Conservation (phyloP, 2,797 vertebrate genomes). For the Aplochiton taeniatus region DNA sequence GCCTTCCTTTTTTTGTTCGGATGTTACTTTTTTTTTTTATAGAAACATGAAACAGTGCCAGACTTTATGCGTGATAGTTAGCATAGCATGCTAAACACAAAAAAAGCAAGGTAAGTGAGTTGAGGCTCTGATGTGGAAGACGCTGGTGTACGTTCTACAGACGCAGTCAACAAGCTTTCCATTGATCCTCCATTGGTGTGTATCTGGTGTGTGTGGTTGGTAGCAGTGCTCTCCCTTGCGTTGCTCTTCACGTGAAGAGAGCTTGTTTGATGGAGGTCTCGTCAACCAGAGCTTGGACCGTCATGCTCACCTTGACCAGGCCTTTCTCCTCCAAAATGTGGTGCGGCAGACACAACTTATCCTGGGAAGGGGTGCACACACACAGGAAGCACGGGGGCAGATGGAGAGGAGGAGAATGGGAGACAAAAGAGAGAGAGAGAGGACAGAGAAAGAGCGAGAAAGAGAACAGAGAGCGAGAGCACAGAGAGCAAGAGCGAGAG, state of each 20-base stretch:
- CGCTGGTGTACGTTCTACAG: too few species aligned
- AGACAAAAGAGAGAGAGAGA: not conserved
- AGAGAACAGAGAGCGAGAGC: not conserved
- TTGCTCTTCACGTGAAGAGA: conserved; percentile 77
- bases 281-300: conserved; percentile 90
- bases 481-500: not conserved
- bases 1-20: too few species aligned
- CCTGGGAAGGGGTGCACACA: conserved; percentile 67
- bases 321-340: conserved; percentile 97
- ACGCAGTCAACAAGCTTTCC: too few species aligned
- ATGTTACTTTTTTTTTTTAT: too few species aligned
- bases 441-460: not conserved
- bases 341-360: conserved; percentile 94
- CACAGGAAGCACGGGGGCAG: not conserved
- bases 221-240: not conserved
- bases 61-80: too few species aligned
- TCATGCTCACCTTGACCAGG: conserved; percentile 87
- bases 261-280: conserved; percentile 72
- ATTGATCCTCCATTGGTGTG: too few species aligned
- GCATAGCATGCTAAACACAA: too few species aligned
- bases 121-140: too few species aligned
- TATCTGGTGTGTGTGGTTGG: conserved; percentile 68
- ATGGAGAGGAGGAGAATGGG: not conserved
- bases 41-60: too few species aligned
- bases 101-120: too few species aligned